Evolutionary conservation across 2,797 vertebrate genomes (phyloP), one percentile per base, ranked within the genome.

Genomic region (Periophthalmus magnuspinnatus): DNA sequence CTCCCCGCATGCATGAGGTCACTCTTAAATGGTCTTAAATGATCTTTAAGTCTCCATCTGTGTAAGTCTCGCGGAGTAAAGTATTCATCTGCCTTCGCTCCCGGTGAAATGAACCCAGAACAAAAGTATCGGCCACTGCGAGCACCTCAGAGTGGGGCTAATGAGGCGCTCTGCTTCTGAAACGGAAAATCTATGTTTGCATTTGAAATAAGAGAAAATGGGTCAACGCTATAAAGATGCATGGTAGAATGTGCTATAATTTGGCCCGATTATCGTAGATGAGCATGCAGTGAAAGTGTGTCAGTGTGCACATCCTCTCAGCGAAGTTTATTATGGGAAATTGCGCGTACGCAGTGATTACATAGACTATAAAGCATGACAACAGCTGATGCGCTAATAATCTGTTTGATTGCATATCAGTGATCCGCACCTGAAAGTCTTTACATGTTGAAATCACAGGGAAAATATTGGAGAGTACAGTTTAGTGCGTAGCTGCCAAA

Each of bases 131-230:
- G 59, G 71, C 55, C 72, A 72, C 52, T 76, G 71, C 36, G 24
- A 61, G 67, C 60, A 47, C 17, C 56, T 14, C 50, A 50, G 63
- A 77, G 68, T 68, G 68, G 58, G 33, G 68, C 84, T 86, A 89
- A 86, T 88, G 78, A 84, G 85, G 41, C 58, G 6, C 68, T 81
- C 76, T 68, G 71, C 84, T 83, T 72, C 84, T 87, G 79, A 83
- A 86, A 89, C 80, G 72, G 72, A 71, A 86, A 84, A 83, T 77
- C 72, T 52, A 69, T 86, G 84, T 86, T 90, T 89, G 78, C 69
- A 50, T 61, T 88, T 87, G 59, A 82, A 84, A 82, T 73, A 64
- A 70, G 67, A 64, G 60, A 86, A 92, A 91, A 76, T 90, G 81
- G 89, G 90, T 88, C 89, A 90, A 24, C 32, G 17, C 66, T 64